Evolutionary conservation across 2,113 vertebrate species (phyloP).

Genomic region (Xenotilapia longispinis): DNA sequence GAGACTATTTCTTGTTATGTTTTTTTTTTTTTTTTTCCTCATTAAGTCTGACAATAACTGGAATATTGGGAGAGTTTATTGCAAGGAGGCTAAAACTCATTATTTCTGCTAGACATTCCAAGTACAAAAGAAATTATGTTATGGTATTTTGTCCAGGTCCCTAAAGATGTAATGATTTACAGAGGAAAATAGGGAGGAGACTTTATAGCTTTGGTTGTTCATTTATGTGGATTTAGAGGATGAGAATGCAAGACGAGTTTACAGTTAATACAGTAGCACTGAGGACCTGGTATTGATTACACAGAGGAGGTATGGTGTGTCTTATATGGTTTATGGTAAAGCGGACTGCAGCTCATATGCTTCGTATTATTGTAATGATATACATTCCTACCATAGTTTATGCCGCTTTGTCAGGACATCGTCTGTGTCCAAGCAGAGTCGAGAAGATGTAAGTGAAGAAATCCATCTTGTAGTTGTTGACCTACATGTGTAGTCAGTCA

Average conservation of each 20-base stretch:
- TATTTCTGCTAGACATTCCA: constrained; percentile 67
- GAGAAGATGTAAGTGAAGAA: constrained; percentile 28
- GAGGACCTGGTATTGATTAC: constrained; percentile 62
- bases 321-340: constrained; percentile 24
- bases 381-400: constrained; percentile 29
- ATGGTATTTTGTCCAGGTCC: constrained; percentile 69
- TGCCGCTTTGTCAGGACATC: constrained; percentile 10
- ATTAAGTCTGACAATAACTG: constrained; percentile 68
- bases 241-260: constrained; percentile 44
- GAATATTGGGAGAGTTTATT: constrained; percentile 72
- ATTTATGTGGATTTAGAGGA: constrained; percentile 63
- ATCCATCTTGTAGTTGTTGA: constrained; percentile 57
- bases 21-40: constrained; percentile 32
- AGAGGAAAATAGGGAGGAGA: constrained; percentile 38
- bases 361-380: constrained; percentile 35
- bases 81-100: constrained; percentile 69
- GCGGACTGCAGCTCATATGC: constrained; percentile 19
- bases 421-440: not conserved
- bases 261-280: constrained; percentile 61
- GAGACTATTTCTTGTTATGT: constrained; percentile 58
- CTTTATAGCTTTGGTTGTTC: constrained; percentile 43
- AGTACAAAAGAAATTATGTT: constrained; percentile 71
- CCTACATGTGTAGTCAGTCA: constrained; percentile 52
- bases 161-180: constrained; percentile 60
- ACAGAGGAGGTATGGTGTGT: constrained; percentile 21